phyloP scores from a whole-genome alignment of 2,888 invertebrate genomes.

The Aphidius colemani region DNA sequence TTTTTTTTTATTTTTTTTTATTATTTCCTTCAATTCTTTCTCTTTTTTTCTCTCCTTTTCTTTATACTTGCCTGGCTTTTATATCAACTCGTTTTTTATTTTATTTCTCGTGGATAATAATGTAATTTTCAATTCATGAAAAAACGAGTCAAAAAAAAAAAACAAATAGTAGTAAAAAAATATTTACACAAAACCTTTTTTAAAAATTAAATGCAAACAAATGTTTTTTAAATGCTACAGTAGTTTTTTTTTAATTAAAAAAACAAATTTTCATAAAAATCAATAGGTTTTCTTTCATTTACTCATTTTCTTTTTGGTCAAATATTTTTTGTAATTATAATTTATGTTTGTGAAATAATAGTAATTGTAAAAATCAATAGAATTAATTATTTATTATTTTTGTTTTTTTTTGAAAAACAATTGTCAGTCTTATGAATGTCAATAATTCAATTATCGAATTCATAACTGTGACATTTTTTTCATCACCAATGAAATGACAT shows the following conservation, averaged over 20 bases:
- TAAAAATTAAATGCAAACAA: too few species aligned
- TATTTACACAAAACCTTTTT: too few species aligned
- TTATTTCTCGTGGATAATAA: neutral
- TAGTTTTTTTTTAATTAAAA: neutral
- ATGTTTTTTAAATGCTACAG: neutral
- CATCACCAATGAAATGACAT: too few species aligned
- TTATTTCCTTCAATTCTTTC: slow-evolving; percentile 1
- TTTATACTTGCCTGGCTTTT: neutral
- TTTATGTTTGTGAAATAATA: neutral
- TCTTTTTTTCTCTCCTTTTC: neutral
- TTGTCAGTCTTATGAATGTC: slow-evolving; percentile 17
- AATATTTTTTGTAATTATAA: neutral
- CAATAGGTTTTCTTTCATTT: neutral
- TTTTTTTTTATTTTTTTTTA: neutral
- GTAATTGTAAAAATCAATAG: too few species aligned
- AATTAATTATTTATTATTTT: too few species aligned
- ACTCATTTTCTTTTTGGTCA: neutral
- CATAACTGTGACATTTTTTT: too few species aligned
- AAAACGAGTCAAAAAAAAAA: slow-evolving; percentile 2
- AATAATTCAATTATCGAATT: slow-evolving; percentile 18
- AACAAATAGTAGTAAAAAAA: too few species aligned
- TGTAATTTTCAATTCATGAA: neutral
- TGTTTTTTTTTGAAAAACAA: neutral
- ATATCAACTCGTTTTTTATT: neutral
- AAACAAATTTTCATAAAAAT: neutral